Percentiles rank a stretch among this genome's conserved stretches.
These are phyloP conservation scores for Agrilus biguttatus DNA, from an alignment of 2,888 invertebrate species.

Conservation along the genomic window DNA sequence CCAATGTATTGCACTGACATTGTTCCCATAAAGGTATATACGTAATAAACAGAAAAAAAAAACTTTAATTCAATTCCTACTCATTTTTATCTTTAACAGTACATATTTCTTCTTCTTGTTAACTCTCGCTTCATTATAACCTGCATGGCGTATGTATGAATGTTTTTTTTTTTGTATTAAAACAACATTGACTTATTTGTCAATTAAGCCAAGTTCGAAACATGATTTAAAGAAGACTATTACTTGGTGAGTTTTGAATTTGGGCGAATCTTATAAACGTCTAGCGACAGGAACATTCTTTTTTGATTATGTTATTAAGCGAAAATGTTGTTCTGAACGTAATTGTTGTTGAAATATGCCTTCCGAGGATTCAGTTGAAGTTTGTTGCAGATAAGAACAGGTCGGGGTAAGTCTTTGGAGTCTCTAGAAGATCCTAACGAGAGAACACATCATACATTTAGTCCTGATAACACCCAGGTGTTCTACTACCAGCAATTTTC, in stretches of 20 bases:
- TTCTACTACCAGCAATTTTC: constrained; percentile 34
- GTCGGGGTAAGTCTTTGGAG: constrained; percentile 73
- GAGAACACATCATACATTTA: constrained; percentile 44
- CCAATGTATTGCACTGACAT: constrained; percentile 35
- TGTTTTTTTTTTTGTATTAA: no score
- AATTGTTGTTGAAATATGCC: no score
- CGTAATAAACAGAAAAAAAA: constrained; percentile 4
- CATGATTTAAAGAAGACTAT: no score
- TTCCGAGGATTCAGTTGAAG: no score
- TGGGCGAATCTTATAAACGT: no score
- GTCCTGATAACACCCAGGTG: constrained; percentile 43
- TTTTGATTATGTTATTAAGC: no score
- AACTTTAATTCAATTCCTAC: background rate
- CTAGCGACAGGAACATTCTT: no score
- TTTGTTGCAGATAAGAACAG: constrained; percentile 54
- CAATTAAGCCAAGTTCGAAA: no score
- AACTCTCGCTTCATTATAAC: background rate
- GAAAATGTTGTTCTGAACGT: no score
- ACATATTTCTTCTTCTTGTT: constrained; percentile 1
- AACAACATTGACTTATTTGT: background rate
- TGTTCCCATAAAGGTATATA: constrained; percentile 39
- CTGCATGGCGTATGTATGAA: no score
- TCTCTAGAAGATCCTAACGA: constrained; percentile 69
- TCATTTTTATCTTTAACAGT: background rate
- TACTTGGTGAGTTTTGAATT: no score